Percentiles rank a stretch among this genome's conserved stretches.
Conservation (phyloP, 2,113 vertebrate species). For the Pedionomus torquatus region DNA sequence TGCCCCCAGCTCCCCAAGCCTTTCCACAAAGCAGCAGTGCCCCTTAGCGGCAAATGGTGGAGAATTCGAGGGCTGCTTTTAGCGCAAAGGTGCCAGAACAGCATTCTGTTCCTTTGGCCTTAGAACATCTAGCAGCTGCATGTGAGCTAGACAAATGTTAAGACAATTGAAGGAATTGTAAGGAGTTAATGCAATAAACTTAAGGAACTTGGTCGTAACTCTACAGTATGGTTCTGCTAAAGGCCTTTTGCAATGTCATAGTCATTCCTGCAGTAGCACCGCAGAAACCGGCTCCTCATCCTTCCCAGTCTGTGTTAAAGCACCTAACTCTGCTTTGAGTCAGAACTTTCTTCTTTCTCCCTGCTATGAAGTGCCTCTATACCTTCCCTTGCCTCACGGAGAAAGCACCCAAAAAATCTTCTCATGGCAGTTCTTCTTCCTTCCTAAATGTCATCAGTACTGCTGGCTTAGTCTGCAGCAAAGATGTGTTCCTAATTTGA, state of each 20-base stretch:
- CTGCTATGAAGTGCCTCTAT: neutral
- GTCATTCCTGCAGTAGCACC: neutral
- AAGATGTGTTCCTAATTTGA: neutral
- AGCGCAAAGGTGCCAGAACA: neutral
- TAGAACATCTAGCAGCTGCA: neutral
- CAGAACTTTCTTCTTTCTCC: no score
- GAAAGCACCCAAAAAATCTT: neutral
- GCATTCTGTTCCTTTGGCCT: rapidly evolving
- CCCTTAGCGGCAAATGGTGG: neutral
- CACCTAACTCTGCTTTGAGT: neutral
- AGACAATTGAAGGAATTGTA: rapidly evolving
- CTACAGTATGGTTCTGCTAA: rapidly evolving
- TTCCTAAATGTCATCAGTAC: neutral
- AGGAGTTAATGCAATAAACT: neutral
- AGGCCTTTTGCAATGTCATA: neutral
- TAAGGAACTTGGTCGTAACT: rapidly evolving
- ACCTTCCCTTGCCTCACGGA: neutral
- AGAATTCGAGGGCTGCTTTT: no score
- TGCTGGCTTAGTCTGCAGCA: neutral
- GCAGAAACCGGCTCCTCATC: neutral
- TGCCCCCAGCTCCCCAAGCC: rapidly evolving
- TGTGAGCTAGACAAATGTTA: rapidly evolving
- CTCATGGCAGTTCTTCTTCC: neutral
- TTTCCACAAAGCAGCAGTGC: neutral
- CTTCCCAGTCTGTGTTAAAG: neutral